Evolutionary conservation across 1,140 invertebrate species (phyloP), one percentile per base, ranked within the genome.

Genomic region (Stenopsyche tienmushanensis): DNA sequence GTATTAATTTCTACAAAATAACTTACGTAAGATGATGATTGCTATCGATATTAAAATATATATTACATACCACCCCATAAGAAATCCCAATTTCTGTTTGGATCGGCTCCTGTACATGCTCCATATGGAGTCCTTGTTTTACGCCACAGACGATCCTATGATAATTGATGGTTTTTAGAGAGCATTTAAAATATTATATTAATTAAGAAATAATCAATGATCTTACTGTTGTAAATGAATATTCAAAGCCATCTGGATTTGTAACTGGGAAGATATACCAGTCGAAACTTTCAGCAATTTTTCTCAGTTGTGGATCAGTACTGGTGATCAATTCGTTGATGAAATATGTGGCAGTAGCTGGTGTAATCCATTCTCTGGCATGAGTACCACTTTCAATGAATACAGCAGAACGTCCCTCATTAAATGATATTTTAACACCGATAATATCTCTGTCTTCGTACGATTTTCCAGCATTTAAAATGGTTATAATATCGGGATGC

Each of bases 211-310:
- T 49, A 2, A 20, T 21, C 5, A 9, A 15, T 45, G 49, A 24
- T 77, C 77, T 83, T 76, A 88, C 85, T 9, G 39, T 74, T 5
- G 73, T 77, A 66, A 81, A 80, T 1, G 82, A 83, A 62, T 80
- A 88, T 70, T 84, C 84, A 72, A 89, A 89, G 47, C 88, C 88
- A 73, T 90, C 88, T 3, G 88, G 86, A 73, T 87, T 87, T 29
- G 80, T 71, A 0, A 77, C 71, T 0, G 85, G 85, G 54, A 87
- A 76, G 10, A 87, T 77, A 69, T 84, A 84, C 84, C 84, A 86
- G 25, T 85, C 82, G 50, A 83, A 73, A 17, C 71, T 73, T 44
- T 83, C 75, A 0, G 87, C 80, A 9, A 83, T 67, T 3, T 62
- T 29, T 25, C 77, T 69, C 8, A 84, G 65, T 8, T 73, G 70